Percentiles rank a stretch among this genome's conserved stretches.
Evolutionary conservation across 2,888 invertebrate species (phyloP).

Genomic region (Myopa testacea): DNA sequence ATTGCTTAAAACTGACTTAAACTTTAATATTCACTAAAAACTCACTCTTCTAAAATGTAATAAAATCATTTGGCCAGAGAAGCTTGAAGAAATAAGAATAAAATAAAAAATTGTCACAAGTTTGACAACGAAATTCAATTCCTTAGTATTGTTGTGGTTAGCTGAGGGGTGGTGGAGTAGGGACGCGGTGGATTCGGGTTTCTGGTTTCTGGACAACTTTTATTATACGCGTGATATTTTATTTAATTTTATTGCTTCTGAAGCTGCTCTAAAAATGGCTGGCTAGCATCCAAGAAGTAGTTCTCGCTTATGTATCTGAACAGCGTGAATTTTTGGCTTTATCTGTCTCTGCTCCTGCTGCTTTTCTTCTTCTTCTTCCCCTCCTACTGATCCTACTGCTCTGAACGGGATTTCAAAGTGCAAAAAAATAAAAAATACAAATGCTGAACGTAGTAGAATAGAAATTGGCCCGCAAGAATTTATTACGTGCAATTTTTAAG

Average conservation of each 20-base stretch:
- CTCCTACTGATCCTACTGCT: too few species aligned
- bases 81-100: too few species aligned
- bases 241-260: not conserved
- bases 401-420: not conserved
- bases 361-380: too few species aligned
- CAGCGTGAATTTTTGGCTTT: not conserved
- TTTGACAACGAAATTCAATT: not conserved
- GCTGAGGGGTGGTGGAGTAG: too few species aligned
- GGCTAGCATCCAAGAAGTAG: not conserved
- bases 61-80: too few species aligned
- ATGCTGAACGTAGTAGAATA: not conserved
- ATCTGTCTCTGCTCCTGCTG: not conserved
- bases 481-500: conserved; percentile 40
- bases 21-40: too few species aligned
- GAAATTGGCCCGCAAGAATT: conserved; percentile 38
- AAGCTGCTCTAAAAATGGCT: not conserved
- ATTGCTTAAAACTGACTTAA: too few species aligned
- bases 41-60: too few species aligned
- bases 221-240: not conserved
- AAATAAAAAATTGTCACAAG: too few species aligned
- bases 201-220: not conserved
- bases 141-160: not conserved
- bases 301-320: not conserved
- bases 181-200: not conserved
- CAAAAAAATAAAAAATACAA: not conserved